These are phyloP conservation scores for honey bee (Apis mellifera) DNA, from an alignment of 1,140 invertebrate species.

Conservation along the genomic window DNA sequence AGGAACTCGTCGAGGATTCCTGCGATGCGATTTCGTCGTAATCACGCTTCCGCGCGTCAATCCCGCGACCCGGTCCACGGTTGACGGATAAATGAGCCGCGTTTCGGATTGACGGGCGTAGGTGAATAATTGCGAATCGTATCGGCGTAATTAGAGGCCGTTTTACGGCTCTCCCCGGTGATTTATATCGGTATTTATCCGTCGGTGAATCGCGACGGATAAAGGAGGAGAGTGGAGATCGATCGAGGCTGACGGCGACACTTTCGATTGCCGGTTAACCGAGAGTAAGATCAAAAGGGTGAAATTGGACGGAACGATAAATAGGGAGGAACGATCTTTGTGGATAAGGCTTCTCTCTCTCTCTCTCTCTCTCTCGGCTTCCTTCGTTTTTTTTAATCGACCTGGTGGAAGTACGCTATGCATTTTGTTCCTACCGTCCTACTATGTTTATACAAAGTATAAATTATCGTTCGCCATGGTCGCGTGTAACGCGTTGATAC, in stretches of 20 bases:
- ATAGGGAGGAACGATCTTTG: no score
- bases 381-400: no score
- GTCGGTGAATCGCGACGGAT: not conserved
- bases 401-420: not conserved
- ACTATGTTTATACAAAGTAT: not conserved
- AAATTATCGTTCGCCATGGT: not conserved
- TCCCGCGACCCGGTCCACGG: not conserved
- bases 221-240: not conserved
- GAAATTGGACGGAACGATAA: not conserved
- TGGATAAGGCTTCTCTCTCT: no score
- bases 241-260: not conserved
- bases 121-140: conserved; percentile 19
- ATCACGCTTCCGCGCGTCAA: conserved; percentile 30
- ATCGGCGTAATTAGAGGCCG: conserved; percentile 13
- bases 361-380: no score
- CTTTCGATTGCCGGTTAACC: not conserved
- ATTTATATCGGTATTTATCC: not conserved
- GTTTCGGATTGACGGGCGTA: not conserved
- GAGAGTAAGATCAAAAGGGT: not conserved
- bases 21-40: not conserved
- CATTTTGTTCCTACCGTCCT: not conserved
- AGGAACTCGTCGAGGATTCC: not conserved
- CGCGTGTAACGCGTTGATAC: not conserved
- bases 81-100: conserved; percentile 8
- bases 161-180: not conserved